phyloP scores from a whole-genome alignment of 1,140 invertebrate species.

The Leptopilina boulardi region DNA sequence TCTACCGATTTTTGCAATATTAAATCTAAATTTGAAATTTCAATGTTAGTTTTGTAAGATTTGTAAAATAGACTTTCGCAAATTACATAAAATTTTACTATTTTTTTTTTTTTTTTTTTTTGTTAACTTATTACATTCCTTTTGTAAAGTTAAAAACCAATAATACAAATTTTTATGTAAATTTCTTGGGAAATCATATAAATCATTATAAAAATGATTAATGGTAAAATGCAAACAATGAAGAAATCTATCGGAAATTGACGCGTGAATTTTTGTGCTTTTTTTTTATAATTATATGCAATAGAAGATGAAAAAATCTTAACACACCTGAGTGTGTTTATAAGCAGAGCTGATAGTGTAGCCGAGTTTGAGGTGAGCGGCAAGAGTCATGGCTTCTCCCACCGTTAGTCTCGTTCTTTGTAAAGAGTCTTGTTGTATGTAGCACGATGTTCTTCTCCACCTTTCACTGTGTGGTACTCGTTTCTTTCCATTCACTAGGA shows the following conservation, averaged over 20 bases:
- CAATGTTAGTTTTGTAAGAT: background rate
- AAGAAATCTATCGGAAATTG: constrained; percentile 11
- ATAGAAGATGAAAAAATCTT: constrained; percentile 13
- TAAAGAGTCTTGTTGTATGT: constrained; percentile 94
- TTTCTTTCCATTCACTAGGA: constrained; percentile 85
- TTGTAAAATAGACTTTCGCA: background rate
- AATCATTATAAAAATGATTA: background rate
- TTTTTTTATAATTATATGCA: constrained; percentile 13
- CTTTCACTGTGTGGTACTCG: constrained; percentile 81
- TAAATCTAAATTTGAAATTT: too few species aligned
- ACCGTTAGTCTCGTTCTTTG: constrained; percentile 88
- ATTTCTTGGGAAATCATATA: background rate
- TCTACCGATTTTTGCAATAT: background rate
- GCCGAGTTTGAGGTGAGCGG: constrained; percentile 91
- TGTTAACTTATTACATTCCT: background rate
- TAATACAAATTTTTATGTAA: background rate
- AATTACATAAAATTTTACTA: background rate
- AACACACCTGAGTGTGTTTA: constrained; percentile 71
- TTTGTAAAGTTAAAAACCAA: background rate
- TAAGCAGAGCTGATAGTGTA: constrained; percentile 72
- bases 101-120: too few species aligned
- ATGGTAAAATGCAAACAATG: background rate
- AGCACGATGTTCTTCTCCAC: constrained; percentile 88
- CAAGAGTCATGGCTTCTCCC: constrained; percentile 88
- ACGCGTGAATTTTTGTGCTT: constrained; percentile 22